Base-by-base conservation (phyloP, 2,113 vertebrate species). In the Microcebus lehilahytsara region DNA sequence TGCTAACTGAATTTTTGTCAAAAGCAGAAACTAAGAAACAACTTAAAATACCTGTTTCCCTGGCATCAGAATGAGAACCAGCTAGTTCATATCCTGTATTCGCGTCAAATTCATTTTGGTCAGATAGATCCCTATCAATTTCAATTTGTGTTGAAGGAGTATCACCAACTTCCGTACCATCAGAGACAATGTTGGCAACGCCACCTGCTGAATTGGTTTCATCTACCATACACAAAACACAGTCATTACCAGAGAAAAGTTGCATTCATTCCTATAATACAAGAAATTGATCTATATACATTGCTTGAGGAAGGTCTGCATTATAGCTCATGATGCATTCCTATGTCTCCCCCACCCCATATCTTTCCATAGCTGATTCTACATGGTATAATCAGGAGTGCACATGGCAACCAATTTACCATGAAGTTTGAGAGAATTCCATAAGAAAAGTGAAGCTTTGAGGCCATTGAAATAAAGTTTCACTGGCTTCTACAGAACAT, bases 241-340 rank as follows among this genome's bases (percentile, higher is more conserved):
- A 62, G 34, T 58, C n/a, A 58, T 53, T 78, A 95, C 85, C 78
- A 93, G 66, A 93, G 62, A 91, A 78, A 83, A 88, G 20, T 19
- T 85, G 7, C 16, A 37, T 84, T n/a, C 34, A 58, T 85, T 85
- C n/a, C 46, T 20, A 66, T 5, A 16, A 30, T 37, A 37, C 37
- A 93, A 91, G 62, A 88, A 95, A 60, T 75, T 56, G 85, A 66
- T 66, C 22, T 10, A 75, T 53, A 27, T 0, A 71, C 37, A 56
- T 42, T 53, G 32, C n/a, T 93, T 46, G 5, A 75, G 77, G 13
- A 34, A 87, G 19, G n/a, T 30, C 58, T 78, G 25, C 30, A 19
- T 20, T 56, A 46, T 46, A 46, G 46, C 46, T 46, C 46, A 8
- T 46, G 46, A 46, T 46, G 46, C 1, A 46, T 46, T 46, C 46